phyloP scores from a whole-genome alignment of 2,888 invertebrate species.

The Rhingia campestris region DNA sequence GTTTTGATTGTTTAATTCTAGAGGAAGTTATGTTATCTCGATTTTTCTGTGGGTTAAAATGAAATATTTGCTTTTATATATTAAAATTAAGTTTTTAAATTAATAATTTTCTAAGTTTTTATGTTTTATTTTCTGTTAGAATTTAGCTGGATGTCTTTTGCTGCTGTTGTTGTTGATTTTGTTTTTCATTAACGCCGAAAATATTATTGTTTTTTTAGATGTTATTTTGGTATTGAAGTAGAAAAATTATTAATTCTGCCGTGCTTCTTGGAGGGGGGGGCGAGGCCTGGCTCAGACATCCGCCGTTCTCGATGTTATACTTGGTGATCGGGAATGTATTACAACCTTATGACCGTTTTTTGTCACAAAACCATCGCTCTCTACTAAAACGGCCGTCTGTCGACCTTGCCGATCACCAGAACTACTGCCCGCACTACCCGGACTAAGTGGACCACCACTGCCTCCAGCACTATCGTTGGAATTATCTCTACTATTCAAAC shows the following conservation, averaged over 20 bases:
- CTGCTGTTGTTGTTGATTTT: slow-evolving; percentile 53
- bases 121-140: slow-evolving; percentile 42
- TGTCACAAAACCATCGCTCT: slow-evolving; percentile 91
- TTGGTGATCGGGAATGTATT: slow-evolving; percentile 93
- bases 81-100: slow-evolving; percentile 70
- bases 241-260: slow-evolving; percentile 80
- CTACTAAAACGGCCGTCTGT: slow-evolving; percentile 93
- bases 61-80: slow-evolving; percentile 74
- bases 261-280: slow-evolving; percentile 87
- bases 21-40: slow-evolving; percentile 30
- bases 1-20: slow-evolving; percentile 31
- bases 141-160: slow-evolving; percentile 65
- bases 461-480: slow-evolving; percentile 72
- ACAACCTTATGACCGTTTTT: slow-evolving; percentile 96
- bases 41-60: slow-evolving; percentile 44
- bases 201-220: slow-evolving; percentile 74
- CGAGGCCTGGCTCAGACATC: slow-evolving; percentile 93
- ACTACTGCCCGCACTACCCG: slow-evolving; percentile 78
- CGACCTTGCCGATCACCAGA: slow-evolving; percentile 82
- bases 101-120: slow-evolving; percentile 66
- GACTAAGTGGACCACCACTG: slow-evolving; percentile 76
- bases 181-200: slow-evolving; percentile 67
- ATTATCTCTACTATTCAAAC: slow-evolving; percentile 77
- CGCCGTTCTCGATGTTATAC: slow-evolving; percentile 91
- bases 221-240: slow-evolving; percentile 76